Percentiles rank a stretch among this genome's conserved stretches.
Conservation (phyloP, 1,140 invertebrate species). For the Sarcophaga peregrina region DNA sequence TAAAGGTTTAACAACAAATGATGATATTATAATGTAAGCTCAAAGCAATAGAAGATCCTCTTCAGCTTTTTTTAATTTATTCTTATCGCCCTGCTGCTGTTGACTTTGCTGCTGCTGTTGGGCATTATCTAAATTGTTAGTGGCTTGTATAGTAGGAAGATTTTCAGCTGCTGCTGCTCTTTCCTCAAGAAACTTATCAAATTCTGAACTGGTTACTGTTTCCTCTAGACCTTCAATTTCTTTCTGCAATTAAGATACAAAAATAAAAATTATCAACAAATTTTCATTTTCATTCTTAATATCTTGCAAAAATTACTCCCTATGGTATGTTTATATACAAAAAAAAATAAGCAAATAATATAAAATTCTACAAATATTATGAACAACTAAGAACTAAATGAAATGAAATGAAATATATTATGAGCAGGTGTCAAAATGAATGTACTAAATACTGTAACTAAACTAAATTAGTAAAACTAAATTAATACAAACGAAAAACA, state of each 20-base stretch:
- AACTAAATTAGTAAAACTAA: constrained; percentile 39
- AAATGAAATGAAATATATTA: too few relatives aligned
- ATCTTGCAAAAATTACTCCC: neutral
- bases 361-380: neutral
- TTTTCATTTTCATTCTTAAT: neutral
- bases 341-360: constrained; percentile 3
- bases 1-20: neutral
- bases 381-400: neutral
- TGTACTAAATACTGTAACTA: neutral
- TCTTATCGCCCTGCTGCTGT: constrained; percentile 49
- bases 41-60: constrained; percentile 62
- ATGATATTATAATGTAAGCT: constrained; percentile 43
- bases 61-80: constrained; percentile 59
- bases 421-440: too few relatives aligned
- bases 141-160: constrained; percentile 68
- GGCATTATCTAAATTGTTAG: constrained; percentile 49
- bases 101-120: constrained; percentile 49
- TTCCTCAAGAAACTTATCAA: constrained; percentile 91
- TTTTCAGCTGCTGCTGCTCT: constrained; percentile 85
- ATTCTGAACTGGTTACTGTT: constrained; percentile 87
- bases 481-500: constrained; percentile 47
- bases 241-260: constrained; percentile 51
- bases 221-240: constrained; percentile 70
- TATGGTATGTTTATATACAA: neutral
- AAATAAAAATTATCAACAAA: neutral